Percentiles rank a stretch among this genome's conserved stretches.
Evolutionary conservation across 1,140 invertebrate genomes (phyloP).

Genomic region (Drosophila hydei): DNA sequence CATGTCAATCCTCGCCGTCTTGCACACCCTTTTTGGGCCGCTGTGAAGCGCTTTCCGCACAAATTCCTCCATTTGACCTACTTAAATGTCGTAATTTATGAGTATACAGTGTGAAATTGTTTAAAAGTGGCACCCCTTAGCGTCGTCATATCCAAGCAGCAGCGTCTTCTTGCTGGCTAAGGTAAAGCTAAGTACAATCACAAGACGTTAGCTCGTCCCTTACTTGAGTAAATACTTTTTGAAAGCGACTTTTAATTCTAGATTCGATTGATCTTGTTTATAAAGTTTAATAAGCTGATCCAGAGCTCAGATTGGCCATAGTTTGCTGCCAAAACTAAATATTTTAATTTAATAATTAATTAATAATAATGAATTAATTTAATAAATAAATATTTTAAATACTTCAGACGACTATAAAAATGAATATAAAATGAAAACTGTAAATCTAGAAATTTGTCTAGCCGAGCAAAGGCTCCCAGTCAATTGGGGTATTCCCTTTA

Average conservation of each 20-base stretch:
- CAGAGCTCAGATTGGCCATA: too few species aligned
- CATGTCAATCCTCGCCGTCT: slow-evolving; percentile 26
- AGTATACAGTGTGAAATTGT: slow-evolving; percentile 79
- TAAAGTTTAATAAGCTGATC: too few species aligned
- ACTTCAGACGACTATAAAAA: too few species aligned
- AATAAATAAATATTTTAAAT: too few species aligned
- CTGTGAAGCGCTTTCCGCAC: slow-evolving; percentile 77
- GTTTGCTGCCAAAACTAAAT: too few species aligned
- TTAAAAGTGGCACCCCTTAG: slow-evolving; percentile 62
- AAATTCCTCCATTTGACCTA: slow-evolving; percentile 83
- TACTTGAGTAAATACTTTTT: neutral
- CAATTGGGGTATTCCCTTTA: neutral
- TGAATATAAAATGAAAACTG: too few species aligned
- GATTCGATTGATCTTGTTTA: too few species aligned
- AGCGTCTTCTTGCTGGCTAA: slow-evolving; percentile 7
- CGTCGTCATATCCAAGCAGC: slow-evolving; percentile 37
- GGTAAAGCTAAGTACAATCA: slow-evolving; percentile 3
- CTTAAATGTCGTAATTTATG: slow-evolving; percentile 82
- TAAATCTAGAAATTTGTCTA: too few species aligned
- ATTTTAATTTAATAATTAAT: too few species aligned
- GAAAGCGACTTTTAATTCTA: too few species aligned
- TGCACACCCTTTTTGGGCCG: slow-evolving; percentile 53
- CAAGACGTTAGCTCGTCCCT: neutral
- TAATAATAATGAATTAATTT: too few species aligned
- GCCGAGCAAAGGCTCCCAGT: too few species aligned